Evolutionary conservation across 2,888 invertebrate species (phyloP), one percentile per base, ranked within the genome.

Genomic region (Oegoconia quadripuncta): DNA sequence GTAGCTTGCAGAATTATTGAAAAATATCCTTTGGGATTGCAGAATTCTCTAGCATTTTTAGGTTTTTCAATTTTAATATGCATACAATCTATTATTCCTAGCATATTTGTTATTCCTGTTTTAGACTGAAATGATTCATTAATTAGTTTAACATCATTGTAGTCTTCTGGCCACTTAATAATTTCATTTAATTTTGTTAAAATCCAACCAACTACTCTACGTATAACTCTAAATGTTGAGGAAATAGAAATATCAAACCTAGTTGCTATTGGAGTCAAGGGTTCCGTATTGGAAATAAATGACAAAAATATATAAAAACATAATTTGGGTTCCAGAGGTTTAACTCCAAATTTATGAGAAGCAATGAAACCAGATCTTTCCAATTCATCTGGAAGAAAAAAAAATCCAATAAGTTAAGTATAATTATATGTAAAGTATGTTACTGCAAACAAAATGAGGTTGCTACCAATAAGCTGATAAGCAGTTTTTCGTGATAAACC

Each of bases 181-280:
- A 61, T 67, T 39, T 65, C 64, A 61, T 78, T 64, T 32, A 78
- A 43, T 59, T 74, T 77, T 15, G 75, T 74, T 36, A 78, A 46
- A 38, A 78, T 59, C 77, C 77, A 78, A 38, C 76, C 64, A 25
- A 75, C 64, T 8, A 78, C 74, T 63, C 73, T 64, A 23, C 77
- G 54, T 40, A 78, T 69, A 3, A 78, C 77, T 48, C 77, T 50
- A 51, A 76, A 78, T 34, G 77, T 72, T 40, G 77, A 78, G 26
- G 77, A 78, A 44, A 76, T 70, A 4, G 77, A 78, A 37, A 77
- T 75, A 50, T 78, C 77, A 60, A 77, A 78, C 49, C 66, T 58
- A 20, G 72, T 66, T 28, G 77, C 76, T 36, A 78, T 77, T 39
- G 77, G 75, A 28, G 73, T 76, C 18, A 77, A 48, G 33, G 76